Conservation (phyloP, 2,797 vertebrate genomes). For the Anguilla pacifica region DNA sequence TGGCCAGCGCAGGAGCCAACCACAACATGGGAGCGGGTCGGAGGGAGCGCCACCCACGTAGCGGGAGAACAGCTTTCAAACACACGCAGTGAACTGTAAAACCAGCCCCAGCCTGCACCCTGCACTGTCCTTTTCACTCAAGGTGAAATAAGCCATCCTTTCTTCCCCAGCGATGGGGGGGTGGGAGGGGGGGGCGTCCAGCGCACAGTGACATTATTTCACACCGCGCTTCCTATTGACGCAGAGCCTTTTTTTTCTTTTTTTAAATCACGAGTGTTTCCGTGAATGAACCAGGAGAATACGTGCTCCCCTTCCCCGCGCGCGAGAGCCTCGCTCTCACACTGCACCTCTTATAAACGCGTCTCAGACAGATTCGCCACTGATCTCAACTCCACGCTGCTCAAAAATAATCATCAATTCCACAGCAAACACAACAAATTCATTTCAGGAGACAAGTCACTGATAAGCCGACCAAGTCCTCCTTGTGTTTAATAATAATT, state of each 20-base stretch:
- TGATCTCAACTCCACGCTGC: background rate
- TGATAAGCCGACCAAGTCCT: background rate
- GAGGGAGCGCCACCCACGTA: conserved; percentile 97
- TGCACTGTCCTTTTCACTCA: conserved; percentile 90
- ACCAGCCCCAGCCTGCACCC: conserved; percentile 90
- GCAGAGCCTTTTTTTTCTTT: background rate
- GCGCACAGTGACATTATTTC: conserved; percentile 61
- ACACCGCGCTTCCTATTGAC: background rate
- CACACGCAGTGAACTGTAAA: conserved; percentile 94
- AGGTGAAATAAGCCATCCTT: conserved; percentile 82
- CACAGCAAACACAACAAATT: background rate
- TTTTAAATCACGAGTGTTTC: background rate
- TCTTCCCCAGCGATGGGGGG: conserved; percentile 53
- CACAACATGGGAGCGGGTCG: conserved; percentile 95
- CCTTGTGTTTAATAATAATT: background rate
- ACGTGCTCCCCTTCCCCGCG: background rate
- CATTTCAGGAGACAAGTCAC: background rate
- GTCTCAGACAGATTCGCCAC: background rate
- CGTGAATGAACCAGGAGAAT: conserved; percentile 3
- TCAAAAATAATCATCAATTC: background rate
- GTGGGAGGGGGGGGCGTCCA: conserved; percentile 52
- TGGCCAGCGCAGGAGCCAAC: conserved; percentile 95
- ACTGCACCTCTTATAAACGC: background rate
- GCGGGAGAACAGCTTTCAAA: conserved; percentile 92
- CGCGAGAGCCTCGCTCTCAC: background rate